Evolutionary conservation across 2,888 invertebrate species (phyloP).

Genomic region (Leptinotarsa tumamoca): DNA sequence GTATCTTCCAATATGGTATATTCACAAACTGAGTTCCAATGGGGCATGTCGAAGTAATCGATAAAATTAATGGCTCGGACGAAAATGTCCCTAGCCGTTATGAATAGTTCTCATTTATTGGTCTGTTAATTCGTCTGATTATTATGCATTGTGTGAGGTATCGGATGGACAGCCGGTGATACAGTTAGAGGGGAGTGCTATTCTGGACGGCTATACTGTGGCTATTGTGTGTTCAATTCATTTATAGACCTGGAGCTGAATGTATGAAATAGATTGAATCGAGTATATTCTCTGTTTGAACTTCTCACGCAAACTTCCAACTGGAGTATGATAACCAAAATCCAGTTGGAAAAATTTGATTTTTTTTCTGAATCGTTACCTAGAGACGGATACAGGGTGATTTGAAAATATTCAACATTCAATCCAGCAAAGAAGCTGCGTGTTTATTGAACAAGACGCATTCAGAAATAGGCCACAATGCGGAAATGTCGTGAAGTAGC

Average conservation of each 20-base stretch:
- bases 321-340: not conserved
- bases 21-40: too few species aligned
- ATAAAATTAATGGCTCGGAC: not conserved
- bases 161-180: conserved; percentile 24
- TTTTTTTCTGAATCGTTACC: too few species aligned
- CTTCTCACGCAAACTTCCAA: too few species aligned
- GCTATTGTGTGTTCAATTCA: not conserved
- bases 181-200: conserved; percentile 41
- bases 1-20: not conserved
- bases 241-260: conserved; percentile 17
- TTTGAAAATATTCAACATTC: too few species aligned
- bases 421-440: too few species aligned
- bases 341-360: not conserved
- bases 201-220: conserved; percentile 27
- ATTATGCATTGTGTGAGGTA: conserved; percentile 33
- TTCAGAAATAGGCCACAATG: too few species aligned
- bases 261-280: not conserved
- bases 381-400: too few species aligned
- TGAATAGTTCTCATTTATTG: conserved; percentile 38
- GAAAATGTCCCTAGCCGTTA: conserved; percentile 22
- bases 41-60: not conserved
- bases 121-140: conserved; percentile 40
- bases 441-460: too few species aligned
- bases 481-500: too few species aligned
- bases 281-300: not conserved